These are phyloP conservation scores for Brachirus orientalis DNA, from an alignment of 2,113 vertebrate genomes.

Conservation along the genomic window DNA sequence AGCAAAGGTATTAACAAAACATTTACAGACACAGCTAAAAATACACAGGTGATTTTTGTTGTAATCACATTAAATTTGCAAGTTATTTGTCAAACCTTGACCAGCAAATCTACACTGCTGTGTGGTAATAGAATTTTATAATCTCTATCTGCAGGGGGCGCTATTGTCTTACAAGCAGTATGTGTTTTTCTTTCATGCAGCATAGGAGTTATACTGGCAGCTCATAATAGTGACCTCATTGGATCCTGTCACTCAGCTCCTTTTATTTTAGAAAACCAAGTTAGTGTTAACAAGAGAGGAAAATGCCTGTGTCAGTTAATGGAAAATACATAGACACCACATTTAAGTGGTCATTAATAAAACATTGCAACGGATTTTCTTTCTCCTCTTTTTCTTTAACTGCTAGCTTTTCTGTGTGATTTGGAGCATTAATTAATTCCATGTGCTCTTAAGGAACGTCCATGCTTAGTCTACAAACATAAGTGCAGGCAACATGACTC, in stretches of 20 bases:
- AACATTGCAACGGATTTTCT: too few relatives aligned
- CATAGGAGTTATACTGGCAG: slow-evolving; percentile 43
- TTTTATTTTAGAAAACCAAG: slow-evolving; percentile 33
- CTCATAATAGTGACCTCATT: slow-evolving; percentile 62
- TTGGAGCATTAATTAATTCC: background rate
- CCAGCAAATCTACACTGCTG: background rate
- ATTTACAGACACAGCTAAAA: too few relatives aligned
- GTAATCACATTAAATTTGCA: too few relatives aligned
- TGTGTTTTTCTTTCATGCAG: background rate
- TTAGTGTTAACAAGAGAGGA: slow-evolving; percentile 30
- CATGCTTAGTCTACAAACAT: too few relatives aligned
- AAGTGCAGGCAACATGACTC: background rate
- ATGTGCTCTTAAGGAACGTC: background rate
- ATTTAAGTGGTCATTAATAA: background rate
- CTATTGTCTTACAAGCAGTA: slow-evolving; percentile 22
- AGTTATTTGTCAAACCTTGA: too few relatives aligned
- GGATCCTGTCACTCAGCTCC: slow-evolving; percentile 35
- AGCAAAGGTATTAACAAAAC: too few relatives aligned
- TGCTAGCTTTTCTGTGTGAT: background rate
- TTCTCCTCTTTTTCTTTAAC: background rate
- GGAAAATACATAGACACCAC: background rate
- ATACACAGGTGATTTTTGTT: too few relatives aligned
- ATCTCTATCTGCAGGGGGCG: slow-evolving; percentile 57
- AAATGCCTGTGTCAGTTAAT: slow-evolving; percentile 21
- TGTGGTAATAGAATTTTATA: background rate